These are phyloP conservation scores for Carapus acus DNA, from an alignment of 2,797 vertebrate genomes.

Conservation along the genomic window DNA sequence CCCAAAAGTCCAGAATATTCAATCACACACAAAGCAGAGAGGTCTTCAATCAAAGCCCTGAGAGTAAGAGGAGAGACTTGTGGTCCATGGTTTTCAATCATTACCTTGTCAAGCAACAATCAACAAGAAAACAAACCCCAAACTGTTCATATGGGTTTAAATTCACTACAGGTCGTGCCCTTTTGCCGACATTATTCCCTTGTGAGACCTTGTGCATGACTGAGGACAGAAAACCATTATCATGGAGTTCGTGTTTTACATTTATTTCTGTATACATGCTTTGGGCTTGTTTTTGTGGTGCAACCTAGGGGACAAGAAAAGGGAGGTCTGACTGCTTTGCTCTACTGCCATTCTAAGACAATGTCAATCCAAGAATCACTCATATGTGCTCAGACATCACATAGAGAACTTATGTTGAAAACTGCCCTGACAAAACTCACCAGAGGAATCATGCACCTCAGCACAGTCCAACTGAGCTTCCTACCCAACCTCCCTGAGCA, in stretches of 20 bases:
- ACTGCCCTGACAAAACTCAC: too few relatives aligned
- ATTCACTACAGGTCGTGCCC: slow-evolving; percentile 51
- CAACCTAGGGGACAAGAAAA: slow-evolving; percentile 46
- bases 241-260: slow-evolving; percentile 52
- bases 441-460: too few relatives aligned
- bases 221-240: slow-evolving; percentile 46
- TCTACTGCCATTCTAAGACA: too few relatives aligned
- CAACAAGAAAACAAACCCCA: slow-evolving; percentile 32
- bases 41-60: slow-evolving; percentile 64
- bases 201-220: slow-evolving; percentile 48
- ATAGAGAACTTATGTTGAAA: too few relatives aligned
- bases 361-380: too few relatives aligned
- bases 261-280: slow-evolving; percentile 44
- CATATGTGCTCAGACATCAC: too few relatives aligned
- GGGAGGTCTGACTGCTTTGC: too few relatives aligned
- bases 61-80: slow-evolving; percentile 52
- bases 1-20: slow-evolving; percentile 18
- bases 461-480: too few relatives aligned
- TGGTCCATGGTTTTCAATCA: slow-evolving; percentile 40
- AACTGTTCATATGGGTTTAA: slow-evolving; percentile 42
- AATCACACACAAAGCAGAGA: slow-evolving; percentile 64
- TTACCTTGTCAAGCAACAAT: slow-evolving; percentile 41
- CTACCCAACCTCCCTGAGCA: too few relatives aligned
- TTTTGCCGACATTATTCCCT: slow-evolving; percentile 50
- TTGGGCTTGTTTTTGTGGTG: slow-evolving; percentile 54